These are phyloP conservation scores for Eremobia ochroleuca DNA, from an alignment of 2,888 invertebrate genomes.

Conservation along the genomic window DNA sequence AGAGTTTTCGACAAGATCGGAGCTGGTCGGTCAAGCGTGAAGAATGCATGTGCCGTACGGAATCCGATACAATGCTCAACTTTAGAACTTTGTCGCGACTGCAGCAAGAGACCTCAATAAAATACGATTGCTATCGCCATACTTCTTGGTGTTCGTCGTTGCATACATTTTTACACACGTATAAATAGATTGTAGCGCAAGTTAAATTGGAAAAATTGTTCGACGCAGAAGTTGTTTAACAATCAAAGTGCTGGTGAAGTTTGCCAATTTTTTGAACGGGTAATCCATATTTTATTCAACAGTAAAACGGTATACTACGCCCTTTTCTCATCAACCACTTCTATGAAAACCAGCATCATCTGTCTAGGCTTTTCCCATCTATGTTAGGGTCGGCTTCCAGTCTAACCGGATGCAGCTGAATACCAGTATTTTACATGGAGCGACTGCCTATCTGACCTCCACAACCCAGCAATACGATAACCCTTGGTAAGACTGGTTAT, in stretches of 20 bases:
- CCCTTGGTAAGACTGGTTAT: no score
- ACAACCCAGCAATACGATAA: no score
- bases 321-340: neutral
- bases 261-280: neutral
- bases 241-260: slow-evolving; percentile 10
- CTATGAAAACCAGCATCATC: neutral
- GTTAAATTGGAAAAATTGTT: slow-evolving; percentile 65
- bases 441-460: no score
- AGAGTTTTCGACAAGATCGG: slow-evolving; percentile 59
- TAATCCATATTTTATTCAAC: slow-evolving; percentile 25
- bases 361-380: no score
- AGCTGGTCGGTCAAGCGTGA: slow-evolving; percentile 74
- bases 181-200: slow-evolving; percentile 69
- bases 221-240: slow-evolving; percentile 16
- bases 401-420: no score
- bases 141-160: slow-evolving; percentile 67
- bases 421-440: no score
- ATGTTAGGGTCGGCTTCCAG: no score
- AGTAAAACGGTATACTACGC: neutral
- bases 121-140: slow-evolving; percentile 75
- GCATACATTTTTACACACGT: slow-evolving; percentile 78
- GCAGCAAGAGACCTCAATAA: slow-evolving; percentile 75
- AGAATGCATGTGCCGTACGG: slow-evolving; percentile 77
- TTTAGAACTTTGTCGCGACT: slow-evolving; percentile 66
- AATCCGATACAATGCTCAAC: slow-evolving; percentile 76